Evolutionary conservation across 2,113 vertebrate species (phyloP).

Genomic region (Casuarius casuarius): DNA sequence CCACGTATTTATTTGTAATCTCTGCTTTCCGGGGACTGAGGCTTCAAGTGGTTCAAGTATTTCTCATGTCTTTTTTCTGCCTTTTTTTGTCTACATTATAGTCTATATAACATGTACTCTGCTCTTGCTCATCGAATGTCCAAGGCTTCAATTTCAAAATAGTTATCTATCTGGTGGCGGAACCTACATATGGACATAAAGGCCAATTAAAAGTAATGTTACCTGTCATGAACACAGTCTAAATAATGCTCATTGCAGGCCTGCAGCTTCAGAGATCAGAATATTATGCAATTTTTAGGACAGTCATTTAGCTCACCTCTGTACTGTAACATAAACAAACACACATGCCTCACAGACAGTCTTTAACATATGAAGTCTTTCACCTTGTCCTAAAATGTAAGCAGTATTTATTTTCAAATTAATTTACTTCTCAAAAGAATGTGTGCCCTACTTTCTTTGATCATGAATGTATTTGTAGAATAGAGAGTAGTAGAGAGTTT

Average conservation of each 20-base stretch:
- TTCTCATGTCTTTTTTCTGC: background rate
- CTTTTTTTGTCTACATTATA: background rate
- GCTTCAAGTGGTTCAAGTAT: background rate
- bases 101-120: background rate
- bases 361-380: background rate
- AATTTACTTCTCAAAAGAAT: background rate
- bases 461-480: background rate
- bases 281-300: background rate
- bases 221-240: background rate
- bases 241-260: conserved; percentile 9
- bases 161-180: background rate
- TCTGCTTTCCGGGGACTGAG: background rate
- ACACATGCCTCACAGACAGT: background rate
- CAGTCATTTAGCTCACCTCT: background rate
- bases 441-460: background rate
- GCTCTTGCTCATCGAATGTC: background rate
- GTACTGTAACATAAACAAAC: conserved; percentile 8
- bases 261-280: background rate
- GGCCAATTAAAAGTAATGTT: conserved; percentile 1
- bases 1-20: background rate
- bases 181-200: background rate
- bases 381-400: conserved; percentile 21
- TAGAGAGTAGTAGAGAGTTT: background rate
- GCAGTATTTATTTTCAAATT: background rate
- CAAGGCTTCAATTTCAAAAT: background rate